These are phyloP conservation scores for Knipowitschia caucasica DNA, from an alignment of 2,797 vertebrate species.

Conservation along the genomic window DNA sequence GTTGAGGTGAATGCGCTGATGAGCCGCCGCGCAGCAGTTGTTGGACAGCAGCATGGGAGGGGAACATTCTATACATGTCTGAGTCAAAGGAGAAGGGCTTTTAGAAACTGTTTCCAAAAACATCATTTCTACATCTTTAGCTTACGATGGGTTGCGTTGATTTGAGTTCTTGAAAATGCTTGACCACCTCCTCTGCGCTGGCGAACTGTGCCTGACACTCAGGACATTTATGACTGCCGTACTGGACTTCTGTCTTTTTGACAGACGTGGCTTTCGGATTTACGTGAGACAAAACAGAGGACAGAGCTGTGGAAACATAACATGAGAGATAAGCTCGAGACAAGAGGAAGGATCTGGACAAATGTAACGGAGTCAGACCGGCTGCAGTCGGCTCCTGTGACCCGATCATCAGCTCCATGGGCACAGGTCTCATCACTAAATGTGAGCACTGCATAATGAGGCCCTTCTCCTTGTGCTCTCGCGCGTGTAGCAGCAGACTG, in stretches of 20 bases:
- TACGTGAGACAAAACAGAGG: constrained; percentile 19
- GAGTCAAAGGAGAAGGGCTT: constrained; percentile 3
- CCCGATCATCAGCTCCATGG: constrained; percentile 92
- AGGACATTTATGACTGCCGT: constrained; percentile 78
- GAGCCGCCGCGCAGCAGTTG: constrained; percentile 85
- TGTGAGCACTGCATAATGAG: constrained; percentile 98
- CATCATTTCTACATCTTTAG: constrained; percentile 1
- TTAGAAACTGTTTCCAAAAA: background rate
- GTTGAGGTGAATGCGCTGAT: constrained; percentile 88
- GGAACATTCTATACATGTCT: constrained; percentile 87
- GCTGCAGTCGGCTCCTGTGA: constrained; percentile 81
- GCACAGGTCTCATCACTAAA: constrained; percentile 90
- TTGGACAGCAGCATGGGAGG: constrained; percentile 91
- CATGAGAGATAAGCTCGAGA: background rate
- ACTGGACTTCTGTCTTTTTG: constrained; percentile 58
- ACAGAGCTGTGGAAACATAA: constrained; percentile 24
- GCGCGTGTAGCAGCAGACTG: constrained; percentile 90
- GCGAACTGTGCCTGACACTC: constrained; percentile 88
- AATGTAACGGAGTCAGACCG: constrained; percentile 42
- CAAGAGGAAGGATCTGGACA: background rate
- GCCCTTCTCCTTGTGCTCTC: constrained; percentile 95
- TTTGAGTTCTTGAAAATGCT: constrained; percentile 88
- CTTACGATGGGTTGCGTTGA: constrained; percentile 66
- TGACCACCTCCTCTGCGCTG: constrained; percentile 81
- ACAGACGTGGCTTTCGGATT: constrained; percentile 33